These are phyloP conservation scores for Pentamera pediparva DNA, from an alignment of 53 echinoderm and acorn worm genomes.

Conservation along the genomic window DNA sequence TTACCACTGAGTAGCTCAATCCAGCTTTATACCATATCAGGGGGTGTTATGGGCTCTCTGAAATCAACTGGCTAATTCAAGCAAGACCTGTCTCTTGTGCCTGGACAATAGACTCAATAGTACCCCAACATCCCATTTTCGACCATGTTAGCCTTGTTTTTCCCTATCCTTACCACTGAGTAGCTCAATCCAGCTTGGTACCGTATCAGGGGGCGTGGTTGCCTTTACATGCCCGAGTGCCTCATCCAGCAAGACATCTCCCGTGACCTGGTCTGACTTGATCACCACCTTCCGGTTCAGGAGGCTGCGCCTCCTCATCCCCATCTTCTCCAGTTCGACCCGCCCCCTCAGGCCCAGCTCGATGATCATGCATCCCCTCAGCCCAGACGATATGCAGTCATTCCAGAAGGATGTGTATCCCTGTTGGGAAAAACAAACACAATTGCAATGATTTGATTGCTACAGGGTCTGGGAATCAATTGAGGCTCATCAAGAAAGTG, in stretches of 20 bases:
- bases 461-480: too few relatives aligned
- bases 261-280: slow-evolving; percentile 74
- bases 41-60: too few relatives aligned
- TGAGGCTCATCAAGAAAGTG: too few relatives aligned
- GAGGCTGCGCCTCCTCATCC: slow-evolving; percentile 87
- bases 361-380: slow-evolving; percentile 94
- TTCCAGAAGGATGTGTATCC: slow-evolving; percentile 99
- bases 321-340: slow-evolving; percentile 88
- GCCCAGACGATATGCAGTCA: slow-evolving; percentile 98
- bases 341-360: slow-evolving; percentile 87
- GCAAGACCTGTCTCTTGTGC: too few relatives aligned
- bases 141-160: too few relatives aligned
- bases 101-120: too few relatives aligned
- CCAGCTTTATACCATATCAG: too few relatives aligned
- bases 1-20: too few relatives aligned
- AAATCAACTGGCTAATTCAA: too few relatives aligned
- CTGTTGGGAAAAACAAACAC: slow-evolving; percentile 38
- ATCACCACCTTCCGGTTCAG: slow-evolving; percentile 74
- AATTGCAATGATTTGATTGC: too few relatives aligned
- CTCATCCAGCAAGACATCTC: slow-evolving; percentile 94
- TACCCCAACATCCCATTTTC: too few relatives aligned
- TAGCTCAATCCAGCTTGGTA: slow-evolving; percentile 89
- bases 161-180: slow-evolving; percentile 82
- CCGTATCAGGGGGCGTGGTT: slow-evolving; percentile 61
- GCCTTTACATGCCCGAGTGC: slow-evolving; percentile 79